Conservation (phyloP, 1,140 invertebrate genomes). For the Drosophila azteca region DNA sequence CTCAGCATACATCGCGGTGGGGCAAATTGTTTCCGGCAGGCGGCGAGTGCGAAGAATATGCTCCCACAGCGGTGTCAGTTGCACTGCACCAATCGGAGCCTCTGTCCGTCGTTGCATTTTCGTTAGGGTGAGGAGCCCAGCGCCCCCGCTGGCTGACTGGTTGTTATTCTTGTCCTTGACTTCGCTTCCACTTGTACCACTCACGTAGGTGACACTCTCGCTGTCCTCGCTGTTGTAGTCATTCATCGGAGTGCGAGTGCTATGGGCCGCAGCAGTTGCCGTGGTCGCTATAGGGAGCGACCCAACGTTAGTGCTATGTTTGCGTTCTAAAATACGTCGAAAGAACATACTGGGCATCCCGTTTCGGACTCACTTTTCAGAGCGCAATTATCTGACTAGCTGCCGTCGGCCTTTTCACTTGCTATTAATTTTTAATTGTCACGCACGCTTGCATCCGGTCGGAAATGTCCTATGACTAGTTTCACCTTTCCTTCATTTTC, state of each 20-base stretch:
- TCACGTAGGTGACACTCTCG: slow-evolving; percentile 43
- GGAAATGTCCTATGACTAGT: slow-evolving; percentile 17
- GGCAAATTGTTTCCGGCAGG: slow-evolving; percentile 87
- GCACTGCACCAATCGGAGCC: slow-evolving; percentile 72
- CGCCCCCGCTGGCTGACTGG: slow-evolving; percentile 19
- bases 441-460: slow-evolving; percentile 71
- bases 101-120: slow-evolving; percentile 55
- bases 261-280: neutral
- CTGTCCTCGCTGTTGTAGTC: slow-evolving; percentile 37
- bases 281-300: slow-evolving; percentile 12
- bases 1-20: slow-evolving; percentile 87
- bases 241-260: neutral
- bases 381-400: slow-evolving; percentile 52
- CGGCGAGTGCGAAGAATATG: slow-evolving; percentile 87
- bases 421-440: slow-evolving; percentile 62
- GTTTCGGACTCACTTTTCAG: neutral
- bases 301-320: slow-evolving; percentile 26
- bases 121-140: neutral
- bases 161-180: slow-evolving; percentile 56
- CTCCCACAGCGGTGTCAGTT: slow-evolving; percentile 91
- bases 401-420: slow-evolving; percentile 42
- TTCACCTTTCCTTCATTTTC: slow-evolving; percentile 11
- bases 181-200: slow-evolving; percentile 10
- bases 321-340: slow-evolving; percentile 72
- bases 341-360: slow-evolving; percentile 63